A percentile compares a stretch with the other conserved stretches of the same genome.
These are phyloP conservation scores for Notarius lentiginosus DNA, from an alignment of 2,113 vertebrate species.

Conservation along the genomic window DNA sequence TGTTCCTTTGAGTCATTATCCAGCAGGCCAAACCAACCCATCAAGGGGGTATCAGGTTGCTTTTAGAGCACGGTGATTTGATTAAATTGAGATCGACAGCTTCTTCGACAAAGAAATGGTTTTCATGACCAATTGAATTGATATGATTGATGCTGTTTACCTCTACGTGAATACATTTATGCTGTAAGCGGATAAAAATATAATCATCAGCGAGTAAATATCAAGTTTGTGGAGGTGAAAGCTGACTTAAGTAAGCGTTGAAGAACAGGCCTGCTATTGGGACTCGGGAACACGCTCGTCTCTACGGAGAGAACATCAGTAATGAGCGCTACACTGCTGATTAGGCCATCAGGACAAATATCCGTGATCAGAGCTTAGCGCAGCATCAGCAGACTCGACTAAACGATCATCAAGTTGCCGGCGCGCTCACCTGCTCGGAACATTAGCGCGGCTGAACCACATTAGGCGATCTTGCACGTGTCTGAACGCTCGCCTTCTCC, in stretches of 20 bases:
- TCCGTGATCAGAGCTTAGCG: slow-evolving; percentile 28
- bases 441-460: slow-evolving; percentile 36
- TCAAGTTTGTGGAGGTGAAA: not conserved
- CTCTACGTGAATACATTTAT: not conserved
- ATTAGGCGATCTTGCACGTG: slow-evolving; percentile 7
- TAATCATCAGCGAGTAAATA: not conserved
- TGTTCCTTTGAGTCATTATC: not conserved
- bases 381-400: slow-evolving; percentile 37
- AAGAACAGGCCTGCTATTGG: slow-evolving; percentile 22
- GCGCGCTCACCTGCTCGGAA: slow-evolving; percentile 25
- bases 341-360: slow-evolving; percentile 38
- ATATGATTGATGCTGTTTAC: not conserved
- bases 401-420: slow-evolving; percentile 43
- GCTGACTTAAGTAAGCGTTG: not conserved
- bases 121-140: too few relatives aligned
- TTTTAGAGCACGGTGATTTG: not conserved
- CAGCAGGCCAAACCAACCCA: not conserved
- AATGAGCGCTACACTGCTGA: slow-evolving; percentile 10
- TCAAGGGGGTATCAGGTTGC: not conserved
- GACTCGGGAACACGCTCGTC: slow-evolving; percentile 23
- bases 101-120: not conserved
- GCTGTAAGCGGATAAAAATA: not conserved
- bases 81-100: slow-evolving; percentile 19
- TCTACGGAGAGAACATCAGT: slow-evolving; percentile 24
- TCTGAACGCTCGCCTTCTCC: slow-evolving; percentile 12